Conservation (phyloP, 2,797 vertebrate genomes). For the Dermochelys coriacea region DNA sequence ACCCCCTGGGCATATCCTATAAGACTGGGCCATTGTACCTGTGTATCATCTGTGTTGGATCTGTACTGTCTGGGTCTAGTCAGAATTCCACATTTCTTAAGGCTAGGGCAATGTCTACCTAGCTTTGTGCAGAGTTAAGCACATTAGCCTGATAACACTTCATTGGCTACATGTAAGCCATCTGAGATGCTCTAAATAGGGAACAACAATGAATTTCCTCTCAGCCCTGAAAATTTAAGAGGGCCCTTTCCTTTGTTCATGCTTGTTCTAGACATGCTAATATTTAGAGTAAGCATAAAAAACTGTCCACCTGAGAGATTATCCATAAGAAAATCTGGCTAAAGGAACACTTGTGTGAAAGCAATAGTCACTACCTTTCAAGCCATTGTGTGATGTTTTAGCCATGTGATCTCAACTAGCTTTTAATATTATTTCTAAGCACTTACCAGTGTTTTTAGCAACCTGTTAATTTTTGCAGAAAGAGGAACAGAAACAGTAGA, state of each 20-base stretch:
- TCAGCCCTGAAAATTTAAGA: background rate
- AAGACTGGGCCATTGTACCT: background rate
- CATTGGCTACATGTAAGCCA: background rate
- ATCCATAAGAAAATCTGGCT: background rate
- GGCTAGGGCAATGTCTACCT: background rate
- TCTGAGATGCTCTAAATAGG: background rate
- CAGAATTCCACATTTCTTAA: background rate
- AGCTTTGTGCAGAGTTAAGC: background rate
- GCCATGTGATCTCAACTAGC: background rate
- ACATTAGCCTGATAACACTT: background rate
- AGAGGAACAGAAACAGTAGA: slow-evolving; percentile 9
- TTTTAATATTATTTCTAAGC: background rate
- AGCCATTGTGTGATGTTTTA: background rate
- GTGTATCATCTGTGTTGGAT: background rate
- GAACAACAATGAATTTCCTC: background rate
- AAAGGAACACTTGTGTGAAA: background rate
- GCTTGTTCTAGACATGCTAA: background rate
- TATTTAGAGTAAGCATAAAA: background rate
- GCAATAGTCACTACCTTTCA: background rate
- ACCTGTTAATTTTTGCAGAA: background rate
- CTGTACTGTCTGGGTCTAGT: background rate
- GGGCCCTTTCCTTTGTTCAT: background rate
- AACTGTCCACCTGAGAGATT: background rate
- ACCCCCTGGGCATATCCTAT: background rate
- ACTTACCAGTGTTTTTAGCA: background rate